Conservation (phyloP, 2,888 invertebrate genomes). For the Campopleginae sp. region DNA sequence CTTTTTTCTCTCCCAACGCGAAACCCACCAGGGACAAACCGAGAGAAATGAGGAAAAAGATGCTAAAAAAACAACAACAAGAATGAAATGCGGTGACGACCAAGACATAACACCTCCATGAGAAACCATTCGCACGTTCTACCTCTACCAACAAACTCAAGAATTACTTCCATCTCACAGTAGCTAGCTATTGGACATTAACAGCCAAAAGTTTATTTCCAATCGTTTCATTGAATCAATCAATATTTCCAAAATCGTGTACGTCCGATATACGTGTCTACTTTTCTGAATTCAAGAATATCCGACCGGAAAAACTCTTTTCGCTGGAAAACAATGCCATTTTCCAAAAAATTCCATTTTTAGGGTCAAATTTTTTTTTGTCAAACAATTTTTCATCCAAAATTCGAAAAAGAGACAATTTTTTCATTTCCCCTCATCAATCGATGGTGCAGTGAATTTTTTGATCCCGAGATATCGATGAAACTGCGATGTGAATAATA, state of each 20-base stretch:
- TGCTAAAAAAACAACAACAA: background rate
- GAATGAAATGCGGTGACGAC: slow-evolving; percentile 30
- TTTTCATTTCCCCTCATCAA: background rate
- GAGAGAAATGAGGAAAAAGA: slow-evolving; percentile 28
- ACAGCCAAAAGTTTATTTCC: slow-evolving; percentile 10
- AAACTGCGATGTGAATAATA: background rate
- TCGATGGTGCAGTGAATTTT: background rate
- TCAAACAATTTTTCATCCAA: background rate
- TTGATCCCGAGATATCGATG: background rate
- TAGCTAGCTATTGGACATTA: slow-evolving; percentile 19
- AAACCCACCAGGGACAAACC: slow-evolving; percentile 34
- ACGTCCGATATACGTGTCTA: background rate
- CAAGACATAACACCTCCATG: slow-evolving; percentile 49
- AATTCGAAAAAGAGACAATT: background rate
- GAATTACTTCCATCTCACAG: slow-evolving; percentile 40
- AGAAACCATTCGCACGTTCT: slow-evolving; percentile 65
- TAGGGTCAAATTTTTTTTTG: background rate
- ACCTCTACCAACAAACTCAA: slow-evolving; percentile 38
- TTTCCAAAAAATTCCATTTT: background rate
- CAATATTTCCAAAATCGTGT: background rate
- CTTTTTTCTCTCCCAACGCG: slow-evolving; percentile 56
- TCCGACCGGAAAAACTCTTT: background rate
- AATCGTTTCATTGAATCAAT: background rate
- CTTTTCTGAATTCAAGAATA: background rate
- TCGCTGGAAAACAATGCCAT: background rate